phyloP scores from a whole-genome alignment of 2,888 invertebrate genomes.

The Frankliniella intonsa region DNA sequence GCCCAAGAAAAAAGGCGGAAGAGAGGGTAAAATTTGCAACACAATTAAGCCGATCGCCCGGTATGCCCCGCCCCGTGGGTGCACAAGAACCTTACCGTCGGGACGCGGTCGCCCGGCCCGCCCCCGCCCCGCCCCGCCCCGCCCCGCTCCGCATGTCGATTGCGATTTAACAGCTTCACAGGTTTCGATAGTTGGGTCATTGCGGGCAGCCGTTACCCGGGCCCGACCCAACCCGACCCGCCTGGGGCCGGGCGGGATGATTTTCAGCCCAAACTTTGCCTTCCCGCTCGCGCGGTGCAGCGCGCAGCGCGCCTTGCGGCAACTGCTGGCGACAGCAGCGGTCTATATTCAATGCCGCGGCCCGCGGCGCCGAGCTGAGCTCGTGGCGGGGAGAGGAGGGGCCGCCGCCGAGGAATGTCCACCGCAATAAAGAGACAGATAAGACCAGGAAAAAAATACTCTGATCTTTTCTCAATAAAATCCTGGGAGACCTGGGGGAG shows the following conservation, averaged over 20 bases:
- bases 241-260: conserved; percentile 4
- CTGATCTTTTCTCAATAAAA: no score
- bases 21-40: neutral
- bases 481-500: no score
- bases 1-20: neutral
- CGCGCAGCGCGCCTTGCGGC: neutral
- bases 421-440: no score
- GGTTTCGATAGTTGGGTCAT: conserved; percentile 14
- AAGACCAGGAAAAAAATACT: no score
- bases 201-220: conserved; percentile 6
- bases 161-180: conserved; percentile 18
- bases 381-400: neutral
- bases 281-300: neutral
- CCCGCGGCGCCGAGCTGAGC: no score
- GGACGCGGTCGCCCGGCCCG: no score
- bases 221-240: neutral
- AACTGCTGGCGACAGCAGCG: conserved; percentile 1
- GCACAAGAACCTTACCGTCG: no score
- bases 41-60: no score
- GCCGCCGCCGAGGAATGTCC: no score
- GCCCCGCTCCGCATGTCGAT: conserved; percentile 4
- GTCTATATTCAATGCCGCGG: neutral
- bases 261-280: conserved; percentile 11
- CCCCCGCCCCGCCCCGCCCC: neutral
- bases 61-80: no score